Evolutionary conservation across 2,888 invertebrate species (phyloP), one percentile per base, ranked within the genome.

Genomic region (Scelioninae gen. 1): DNA sequence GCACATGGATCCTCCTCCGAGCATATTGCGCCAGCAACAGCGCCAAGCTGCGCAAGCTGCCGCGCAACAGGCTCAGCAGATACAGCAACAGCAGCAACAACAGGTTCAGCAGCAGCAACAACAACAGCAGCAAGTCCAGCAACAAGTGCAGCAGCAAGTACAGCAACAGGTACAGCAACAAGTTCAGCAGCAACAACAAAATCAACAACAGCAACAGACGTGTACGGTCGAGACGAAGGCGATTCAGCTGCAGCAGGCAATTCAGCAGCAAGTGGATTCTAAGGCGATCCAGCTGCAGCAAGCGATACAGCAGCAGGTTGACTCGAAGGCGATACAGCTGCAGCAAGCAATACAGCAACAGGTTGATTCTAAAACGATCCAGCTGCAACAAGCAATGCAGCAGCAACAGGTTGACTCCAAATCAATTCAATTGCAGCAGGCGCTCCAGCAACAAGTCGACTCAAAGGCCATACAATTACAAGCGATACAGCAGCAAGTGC

Each of bases 1-100:
- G 88, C 96, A 96, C 92, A 95, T 95, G 95, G 95, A 95, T 87
- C 93, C 94, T 34, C 94, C 94, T 43, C 93, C 94, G 0, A 93
- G 94, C 88, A 91, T 92, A 91, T 78, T 92, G 45, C 89, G 92
- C 31, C 92, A 92, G 60, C 92, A 92, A 71, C 92, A 92, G 31
- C 88, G 92, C 13, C 91, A 91, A 78, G 92, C 92, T 1, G 92
- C 92, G 0, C 92, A 92, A 47, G 91, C 91, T 10, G 92, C 92
- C 0, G 92, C 92, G 0, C 92, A 92, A 43, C 90, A 91, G 29
- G 89, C 89, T 0, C 91, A 90, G 53, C 89, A 87, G 69, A 93
- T 55, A 91, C 94, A 87, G 93, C 90, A 88, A 75, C 89, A 88
- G 43, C 89, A 92, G 91, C 89, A 40, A 29, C 87, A 86, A 34